Conservation (phyloP, 2,797 vertebrate species). For the Phrynocephalus guinanensis region DNA sequence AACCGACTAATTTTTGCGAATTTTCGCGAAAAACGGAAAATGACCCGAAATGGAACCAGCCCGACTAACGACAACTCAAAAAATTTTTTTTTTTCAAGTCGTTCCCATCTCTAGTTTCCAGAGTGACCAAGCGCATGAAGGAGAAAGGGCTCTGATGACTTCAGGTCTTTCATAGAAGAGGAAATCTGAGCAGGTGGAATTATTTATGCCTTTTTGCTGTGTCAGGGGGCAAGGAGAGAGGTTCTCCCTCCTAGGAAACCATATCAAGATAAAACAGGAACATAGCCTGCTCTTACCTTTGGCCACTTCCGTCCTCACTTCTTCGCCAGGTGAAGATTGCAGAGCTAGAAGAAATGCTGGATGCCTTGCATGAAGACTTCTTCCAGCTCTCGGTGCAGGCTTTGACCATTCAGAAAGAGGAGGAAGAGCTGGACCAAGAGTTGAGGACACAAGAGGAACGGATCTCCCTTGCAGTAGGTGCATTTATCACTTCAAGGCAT, state of each 20-base stretch:
- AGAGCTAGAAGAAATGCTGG: constrained; percentile 79
- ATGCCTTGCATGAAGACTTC: constrained; percentile 83
- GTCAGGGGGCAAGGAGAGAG: background rate
- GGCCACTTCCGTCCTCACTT: background rate
- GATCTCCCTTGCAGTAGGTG: constrained; percentile 64
- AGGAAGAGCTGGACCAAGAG: constrained; percentile 42
- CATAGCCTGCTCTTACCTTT: background rate
- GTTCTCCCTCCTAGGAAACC: background rate
- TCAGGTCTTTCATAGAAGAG: background rate
- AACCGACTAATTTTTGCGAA: too few relatives aligned
- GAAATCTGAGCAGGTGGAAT: background rate
- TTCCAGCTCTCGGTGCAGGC: constrained; percentile 80
- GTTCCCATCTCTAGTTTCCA: too few relatives aligned
- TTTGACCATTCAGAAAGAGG: constrained; percentile 70
- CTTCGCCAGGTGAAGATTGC: constrained; percentile 57
- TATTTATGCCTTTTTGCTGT: background rate
- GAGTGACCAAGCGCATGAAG: background rate
- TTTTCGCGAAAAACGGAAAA: too few relatives aligned
- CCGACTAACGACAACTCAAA: too few relatives aligned
- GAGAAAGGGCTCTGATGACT: too few relatives aligned
- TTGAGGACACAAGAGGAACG: constrained; percentile 42
- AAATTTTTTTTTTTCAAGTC: too few relatives aligned
- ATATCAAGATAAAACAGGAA: too few relatives aligned
- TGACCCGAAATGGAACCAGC: too few relatives aligned
- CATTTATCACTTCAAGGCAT: background rate